Percentiles rank a stretch among this genome's conserved stretches.
phyloP scores from a whole-genome alignment of 2,888 invertebrate genomes.

The Drosophila koepferae region DNA sequence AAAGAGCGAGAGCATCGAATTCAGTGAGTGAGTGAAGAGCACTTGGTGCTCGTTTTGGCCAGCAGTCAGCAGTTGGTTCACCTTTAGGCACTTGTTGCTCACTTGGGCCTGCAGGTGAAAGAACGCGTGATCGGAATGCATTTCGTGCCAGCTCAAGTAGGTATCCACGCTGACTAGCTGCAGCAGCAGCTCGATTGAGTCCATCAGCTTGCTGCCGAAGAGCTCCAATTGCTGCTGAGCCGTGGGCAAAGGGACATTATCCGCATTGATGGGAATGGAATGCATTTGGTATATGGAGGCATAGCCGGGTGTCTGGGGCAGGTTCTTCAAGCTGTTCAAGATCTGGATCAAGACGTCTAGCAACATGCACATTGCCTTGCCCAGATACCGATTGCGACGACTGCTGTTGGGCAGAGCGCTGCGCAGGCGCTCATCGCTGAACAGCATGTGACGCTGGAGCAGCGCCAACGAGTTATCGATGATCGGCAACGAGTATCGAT shows the following conservation, averaged over 20 bases:
- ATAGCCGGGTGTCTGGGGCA: constrained; percentile 7
- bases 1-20: constrained; percentile 34
- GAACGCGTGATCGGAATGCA: constrained; percentile 39
- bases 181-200: constrained; percentile 50
- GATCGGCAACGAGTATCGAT: not conserved
- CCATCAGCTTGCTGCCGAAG: constrained; percentile 36
- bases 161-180: constrained; percentile 33
- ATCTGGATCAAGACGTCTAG: constrained; percentile 19
- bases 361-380: constrained; percentile 37
- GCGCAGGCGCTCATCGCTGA: constrained; percentile 24
- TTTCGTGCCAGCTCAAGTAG: constrained; percentile 58
- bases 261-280: not conserved
- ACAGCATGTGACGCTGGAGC: constrained; percentile 56
- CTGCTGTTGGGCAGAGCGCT: not conserved
- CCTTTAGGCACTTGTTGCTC: constrained; percentile 18
- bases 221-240: not conserved
- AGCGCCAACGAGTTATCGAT: constrained; percentile 20
- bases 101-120: constrained; percentile 47
- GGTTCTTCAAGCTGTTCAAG: not conserved
- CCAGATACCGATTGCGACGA: constrained; percentile 51
- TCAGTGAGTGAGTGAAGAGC: constrained; percentile 33
- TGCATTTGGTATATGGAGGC: constrained; percentile 37
- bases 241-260: not conserved
- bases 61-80: constrained; percentile 13
- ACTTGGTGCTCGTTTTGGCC: not conserved